Evolutionary conservation across 2,797 vertebrate genomes (phyloP).

Genomic region (Buphagus erythrorhynchus): DNA sequence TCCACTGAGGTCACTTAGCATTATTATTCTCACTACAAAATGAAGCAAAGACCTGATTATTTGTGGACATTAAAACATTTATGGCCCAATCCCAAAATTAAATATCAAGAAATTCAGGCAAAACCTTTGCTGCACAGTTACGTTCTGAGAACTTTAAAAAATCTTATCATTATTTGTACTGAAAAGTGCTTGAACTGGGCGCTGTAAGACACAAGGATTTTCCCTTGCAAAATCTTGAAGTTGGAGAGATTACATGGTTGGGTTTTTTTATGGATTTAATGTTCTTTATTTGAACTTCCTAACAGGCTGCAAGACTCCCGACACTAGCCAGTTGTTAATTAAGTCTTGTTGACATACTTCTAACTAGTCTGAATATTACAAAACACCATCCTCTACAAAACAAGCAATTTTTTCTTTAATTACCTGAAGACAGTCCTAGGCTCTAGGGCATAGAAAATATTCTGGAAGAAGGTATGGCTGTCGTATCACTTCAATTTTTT

Average conservation of each 20-base stretch:
- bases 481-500: neutral
- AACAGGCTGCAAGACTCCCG: neutral
- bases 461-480: neutral
- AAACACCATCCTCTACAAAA: slow-evolving; percentile 15
- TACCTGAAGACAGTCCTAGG: slow-evolving; percentile 30
- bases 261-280: neutral
- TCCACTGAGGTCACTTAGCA: neutral
- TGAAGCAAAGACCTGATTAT: neutral
- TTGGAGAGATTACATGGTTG: neutral
- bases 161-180: neutral
- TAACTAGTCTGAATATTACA: slow-evolving; percentile 32
- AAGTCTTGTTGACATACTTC: slow-evolving; percentile 45
- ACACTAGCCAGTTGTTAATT: slow-evolving; percentile 42
- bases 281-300: slow-evolving; percentile 23
- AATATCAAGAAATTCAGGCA: neutral
- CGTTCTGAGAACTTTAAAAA: neutral
- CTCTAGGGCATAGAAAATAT: slow-evolving; percentile 36
- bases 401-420: neutral
- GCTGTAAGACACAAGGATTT: neutral
- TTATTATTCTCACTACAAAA: neutral
- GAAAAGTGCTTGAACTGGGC: neutral
- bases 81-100: neutral
- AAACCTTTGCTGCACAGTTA: neutral
- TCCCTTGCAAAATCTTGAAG: neutral
- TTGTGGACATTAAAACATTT: neutral